Evolutionary conservation across 2,888 invertebrate species (phyloP).

Genomic region (Nineta flava): DNA sequence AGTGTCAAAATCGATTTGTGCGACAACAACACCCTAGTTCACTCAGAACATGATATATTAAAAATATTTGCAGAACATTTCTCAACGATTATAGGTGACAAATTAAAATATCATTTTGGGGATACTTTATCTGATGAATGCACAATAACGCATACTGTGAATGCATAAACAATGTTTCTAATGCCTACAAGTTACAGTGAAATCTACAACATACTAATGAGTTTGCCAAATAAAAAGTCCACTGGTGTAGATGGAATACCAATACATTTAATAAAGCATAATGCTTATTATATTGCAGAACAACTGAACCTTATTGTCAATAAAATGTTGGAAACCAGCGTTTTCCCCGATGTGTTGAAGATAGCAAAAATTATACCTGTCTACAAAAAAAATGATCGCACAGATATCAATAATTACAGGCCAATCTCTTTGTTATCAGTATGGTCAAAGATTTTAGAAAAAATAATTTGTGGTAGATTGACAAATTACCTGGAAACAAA

Average conservation of each 20-base stretch:
- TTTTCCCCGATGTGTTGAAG: background rate
- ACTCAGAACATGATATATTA: too few relatives aligned
- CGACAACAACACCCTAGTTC: too few relatives aligned
- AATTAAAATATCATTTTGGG: too few relatives aligned
- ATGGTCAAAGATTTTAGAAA: background rate
- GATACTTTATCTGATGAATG: too few relatives aligned
- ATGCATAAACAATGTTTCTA: too few relatives aligned
- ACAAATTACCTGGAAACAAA: too few relatives aligned
- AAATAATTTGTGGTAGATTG: too few relatives aligned
- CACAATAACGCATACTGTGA: too few relatives aligned
- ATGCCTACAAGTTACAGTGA: background rate
- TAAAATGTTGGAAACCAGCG: background rate
- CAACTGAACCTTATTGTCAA: background rate
- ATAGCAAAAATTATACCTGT: background rate
- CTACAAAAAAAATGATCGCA: background rate
- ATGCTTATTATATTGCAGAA: background rate
- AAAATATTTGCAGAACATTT: too few relatives aligned
- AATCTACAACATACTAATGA: background rate
- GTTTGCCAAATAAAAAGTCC: slow-evolving; percentile 3
- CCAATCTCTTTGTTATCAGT: background rate
- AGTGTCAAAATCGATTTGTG: too few relatives aligned
- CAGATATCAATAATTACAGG: background rate
- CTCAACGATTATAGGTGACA: too few relatives aligned
- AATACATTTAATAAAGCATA: background rate
- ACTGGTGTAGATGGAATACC: background rate